A percentile compares a stretch with the other conserved stretches of the same genome.
Conservation (phyloP, 2,888 invertebrate species). For the Gonocerus acuteangulatus region DNA sequence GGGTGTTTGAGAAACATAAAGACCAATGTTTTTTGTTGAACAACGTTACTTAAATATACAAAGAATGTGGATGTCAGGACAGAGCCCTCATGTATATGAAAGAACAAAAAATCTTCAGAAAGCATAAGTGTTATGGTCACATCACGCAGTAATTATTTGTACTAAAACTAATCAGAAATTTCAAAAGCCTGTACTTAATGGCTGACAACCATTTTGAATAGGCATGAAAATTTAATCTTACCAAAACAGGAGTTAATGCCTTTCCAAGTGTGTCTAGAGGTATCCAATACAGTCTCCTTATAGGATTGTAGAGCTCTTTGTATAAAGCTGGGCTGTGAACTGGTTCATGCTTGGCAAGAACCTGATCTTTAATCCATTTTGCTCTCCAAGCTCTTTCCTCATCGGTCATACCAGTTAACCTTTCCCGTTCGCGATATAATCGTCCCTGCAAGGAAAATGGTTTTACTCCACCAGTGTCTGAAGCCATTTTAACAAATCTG, state of each 20-base stretch:
- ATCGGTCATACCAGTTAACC: slow-evolving; percentile 75
- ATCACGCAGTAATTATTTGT: too few relatives aligned
- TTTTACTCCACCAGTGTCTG: slow-evolving; percentile 51
- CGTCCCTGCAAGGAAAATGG: slow-evolving; percentile 48
- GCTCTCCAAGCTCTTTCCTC: slow-evolving; percentile 77
- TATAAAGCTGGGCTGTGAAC: slow-evolving; percentile 56
- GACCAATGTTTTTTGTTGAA: too few relatives aligned
- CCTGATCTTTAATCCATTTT: slow-evolving; percentile 76
- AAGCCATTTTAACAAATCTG: slow-evolving; percentile 27
- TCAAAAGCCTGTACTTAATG: too few relatives aligned
- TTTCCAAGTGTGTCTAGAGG: slow-evolving; percentile 55
- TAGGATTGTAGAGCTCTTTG: slow-evolving; percentile 61
- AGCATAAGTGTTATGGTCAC: too few relatives aligned
- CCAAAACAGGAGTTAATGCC: slow-evolving; percentile 47
- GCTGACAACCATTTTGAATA: too few relatives aligned
- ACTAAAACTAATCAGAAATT: too few relatives aligned
- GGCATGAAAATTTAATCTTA: too few relatives aligned
- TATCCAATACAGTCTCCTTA: slow-evolving; percentile 63
- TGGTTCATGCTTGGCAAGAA: slow-evolving; percentile 64
- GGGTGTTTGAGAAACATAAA: too few relatives aligned
- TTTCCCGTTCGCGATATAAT: slow-evolving; percentile 65
- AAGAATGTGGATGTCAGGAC: too few relatives aligned
- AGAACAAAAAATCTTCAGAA: too few relatives aligned
- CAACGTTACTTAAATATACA: too few relatives aligned
- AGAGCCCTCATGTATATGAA: too few relatives aligned